These are phyloP conservation scores for Amblyteles armatorius DNA, from an alignment of 2,888 invertebrate genomes.

Conservation along the genomic window DNA sequence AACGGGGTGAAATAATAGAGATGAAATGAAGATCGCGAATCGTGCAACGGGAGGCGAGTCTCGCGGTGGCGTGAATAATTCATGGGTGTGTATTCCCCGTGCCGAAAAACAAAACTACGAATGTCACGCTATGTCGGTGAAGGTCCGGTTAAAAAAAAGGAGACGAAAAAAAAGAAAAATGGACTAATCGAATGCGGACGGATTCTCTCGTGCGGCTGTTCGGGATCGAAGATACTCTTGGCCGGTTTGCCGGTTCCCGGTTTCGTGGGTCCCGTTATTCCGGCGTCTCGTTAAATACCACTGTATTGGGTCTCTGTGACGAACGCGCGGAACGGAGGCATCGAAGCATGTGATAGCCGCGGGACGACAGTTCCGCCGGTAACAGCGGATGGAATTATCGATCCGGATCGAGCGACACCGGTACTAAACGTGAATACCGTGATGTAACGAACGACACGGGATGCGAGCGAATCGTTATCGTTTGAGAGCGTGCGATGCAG, in stretches of 20 bases:
- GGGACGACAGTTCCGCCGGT: conserved; percentile 22
- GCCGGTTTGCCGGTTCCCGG: conserved; percentile 56
- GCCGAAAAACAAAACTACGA: conserved; percentile 12
- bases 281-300: conserved; percentile 52
- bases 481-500: not conserved
- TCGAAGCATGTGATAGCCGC: conserved; percentile 58
- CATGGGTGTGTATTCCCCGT: not conserved
- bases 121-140: conserved; percentile 29
- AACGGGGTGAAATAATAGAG: not conserved
- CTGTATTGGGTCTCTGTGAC: conserved; percentile 53
- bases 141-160: not conserved
- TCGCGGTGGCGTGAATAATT: conserved; percentile 37
- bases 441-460: not conserved
- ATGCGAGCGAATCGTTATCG: not conserved
- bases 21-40: conserved; percentile 11
- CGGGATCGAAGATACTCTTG: conserved; percentile 52
- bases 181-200: not conserved
- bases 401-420: conserved; percentile 14
- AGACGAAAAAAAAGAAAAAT: conserved; percentile 20
- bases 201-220: conserved; percentile 22
- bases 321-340: conserved; percentile 37
- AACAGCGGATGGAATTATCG: conserved; percentile 12
- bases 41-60: conserved; percentile 23
- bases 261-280: conserved; percentile 68
- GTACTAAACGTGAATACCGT: not conserved